These are phyloP conservation scores for Sphaeramia orbicularis DNA, from an alignment of 2,797 vertebrate species.

Conservation along the genomic window DNA sequence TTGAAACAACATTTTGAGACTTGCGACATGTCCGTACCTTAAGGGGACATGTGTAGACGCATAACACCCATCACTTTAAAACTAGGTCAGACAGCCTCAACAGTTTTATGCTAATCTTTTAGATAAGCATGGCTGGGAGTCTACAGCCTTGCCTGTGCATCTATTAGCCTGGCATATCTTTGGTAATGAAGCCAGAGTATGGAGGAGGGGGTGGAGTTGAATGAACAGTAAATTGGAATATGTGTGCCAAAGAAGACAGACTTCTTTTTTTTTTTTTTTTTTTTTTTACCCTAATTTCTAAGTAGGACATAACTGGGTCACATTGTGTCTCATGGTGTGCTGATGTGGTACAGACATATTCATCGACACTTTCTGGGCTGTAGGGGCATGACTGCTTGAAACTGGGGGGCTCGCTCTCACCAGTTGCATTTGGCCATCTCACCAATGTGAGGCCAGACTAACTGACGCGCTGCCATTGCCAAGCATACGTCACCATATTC, in stretches of 20 bases:
- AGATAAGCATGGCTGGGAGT: slow-evolving; percentile 29
- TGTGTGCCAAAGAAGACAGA: slow-evolving; percentile 11
- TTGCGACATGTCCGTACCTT: slow-evolving; percentile 20
- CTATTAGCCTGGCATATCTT: slow-evolving; percentile 29
- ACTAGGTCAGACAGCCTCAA: slow-evolving; percentile 56
- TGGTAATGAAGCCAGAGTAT: slow-evolving; percentile 11
- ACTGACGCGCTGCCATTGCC: slow-evolving; percentile 20
- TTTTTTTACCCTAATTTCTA: slow-evolving; percentile 6
- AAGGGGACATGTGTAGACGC: slow-evolving; percentile 14
- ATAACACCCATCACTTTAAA: slow-evolving; percentile 32
- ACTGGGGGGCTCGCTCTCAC: background rate
- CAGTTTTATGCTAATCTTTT: slow-evolving; percentile 56
- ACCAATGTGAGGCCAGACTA: slow-evolving; percentile 66
- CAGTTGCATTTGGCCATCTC: slow-evolving; percentile 31
- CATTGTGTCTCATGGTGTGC: slow-evolving; percentile 21
- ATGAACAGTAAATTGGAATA: slow-evolving; percentile 32
- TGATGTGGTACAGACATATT: slow-evolving; percentile 13
- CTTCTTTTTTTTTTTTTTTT: slow-evolving; percentile 9
- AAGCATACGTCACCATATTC: slow-evolving; percentile 19
- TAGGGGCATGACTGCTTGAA: background rate
- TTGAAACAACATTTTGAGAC: slow-evolving; percentile 9
- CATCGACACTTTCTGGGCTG: slow-evolving; percentile 3
- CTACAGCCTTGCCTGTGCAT: background rate
- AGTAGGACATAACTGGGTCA: slow-evolving; percentile 49
- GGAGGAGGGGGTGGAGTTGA: slow-evolving; percentile 15